Percentiles rank a stretch among this genome's conserved stretches.
phyloP scores from a whole-genome alignment of 2,888 invertebrate genomes.

The Sarcophaga carnaria region DNA sequence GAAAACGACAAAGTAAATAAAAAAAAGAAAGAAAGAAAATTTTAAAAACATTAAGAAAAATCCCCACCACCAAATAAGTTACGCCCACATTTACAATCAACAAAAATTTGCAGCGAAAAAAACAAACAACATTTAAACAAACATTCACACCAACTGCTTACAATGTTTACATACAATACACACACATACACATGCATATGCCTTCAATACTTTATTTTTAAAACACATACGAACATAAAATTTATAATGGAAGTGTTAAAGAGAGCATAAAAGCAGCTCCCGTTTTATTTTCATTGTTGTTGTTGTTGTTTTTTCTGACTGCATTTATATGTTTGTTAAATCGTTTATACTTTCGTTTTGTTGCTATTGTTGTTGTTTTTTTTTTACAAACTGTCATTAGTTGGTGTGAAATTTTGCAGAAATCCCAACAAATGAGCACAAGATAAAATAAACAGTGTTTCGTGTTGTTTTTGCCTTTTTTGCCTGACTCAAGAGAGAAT shows the following conservation, averaged over 20 bases:
- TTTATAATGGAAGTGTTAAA: background rate
- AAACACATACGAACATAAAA: background rate
- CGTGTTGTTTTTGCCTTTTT: no score
- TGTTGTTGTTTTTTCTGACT: background rate
- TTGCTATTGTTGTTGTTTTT: conserved; percentile 19
- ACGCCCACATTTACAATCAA: conserved; percentile 68
- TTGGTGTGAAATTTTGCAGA: conserved; percentile 67
- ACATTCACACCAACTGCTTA: no score
- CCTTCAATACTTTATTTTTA: background rate
- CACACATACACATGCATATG: background rate
- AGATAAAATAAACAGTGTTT: conserved; percentile 26
- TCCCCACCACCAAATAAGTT: conserved; percentile 56
- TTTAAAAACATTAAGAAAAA: conserved; percentile 24
- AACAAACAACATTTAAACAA: background rate
- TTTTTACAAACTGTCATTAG: conserved; percentile 57
- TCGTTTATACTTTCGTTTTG: conserved; percentile 19
- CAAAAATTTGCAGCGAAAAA: conserved; percentile 48
- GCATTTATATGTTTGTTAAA: background rate
- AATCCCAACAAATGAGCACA: conserved; percentile 59
- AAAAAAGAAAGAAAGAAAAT: background rate
- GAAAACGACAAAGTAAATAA: conserved; percentile 16
- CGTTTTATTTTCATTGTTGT: conserved; percentile 39
- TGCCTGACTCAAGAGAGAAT: background rate
- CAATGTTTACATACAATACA: background rate
- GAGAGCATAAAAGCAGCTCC: conserved; percentile 36